A percentile compares a stretch with the other conserved stretches of the same genome.
Conservation (phyloP, 2,888 invertebrate species). For the Aporophyla lueneburgensis region DNA sequence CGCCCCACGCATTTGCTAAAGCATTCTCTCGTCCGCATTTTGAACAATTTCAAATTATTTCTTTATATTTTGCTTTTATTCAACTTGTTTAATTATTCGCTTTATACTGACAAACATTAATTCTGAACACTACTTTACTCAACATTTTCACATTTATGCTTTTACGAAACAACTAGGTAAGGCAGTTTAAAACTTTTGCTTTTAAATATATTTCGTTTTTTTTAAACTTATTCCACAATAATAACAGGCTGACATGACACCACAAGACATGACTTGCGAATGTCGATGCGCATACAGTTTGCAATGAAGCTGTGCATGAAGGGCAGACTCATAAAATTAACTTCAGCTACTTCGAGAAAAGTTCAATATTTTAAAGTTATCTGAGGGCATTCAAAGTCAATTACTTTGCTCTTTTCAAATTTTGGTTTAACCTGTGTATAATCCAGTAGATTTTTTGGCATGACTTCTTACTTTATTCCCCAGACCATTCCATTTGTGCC, state of each 20-base stretch:
- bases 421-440: not conserved
- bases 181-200: slow-evolving; percentile 19
- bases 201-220: slow-evolving; percentile 2
- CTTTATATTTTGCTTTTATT: slow-evolving; percentile 59
- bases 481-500: not conserved
- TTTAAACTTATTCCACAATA: not conserved
- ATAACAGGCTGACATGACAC: not conserved
- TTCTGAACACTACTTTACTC: slow-evolving; percentile 41
- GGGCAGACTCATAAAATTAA: not conserved
- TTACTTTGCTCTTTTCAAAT: not conserved
- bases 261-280: not conserved
- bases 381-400: not conserved
- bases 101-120: slow-evolving; percentile 50
- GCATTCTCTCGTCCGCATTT: slow-evolving; percentile 51
- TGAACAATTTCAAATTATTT: slow-evolving; percentile 61
- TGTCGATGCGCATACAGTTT: not conserved
- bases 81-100: slow-evolving; percentile 49
- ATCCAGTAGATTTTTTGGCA: slow-evolving; percentile 12
- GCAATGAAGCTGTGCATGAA: not conserved
- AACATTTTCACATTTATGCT: slow-evolving; percentile 47
- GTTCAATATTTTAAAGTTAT: not conserved
- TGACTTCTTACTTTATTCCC: slow-evolving; percentile 1
- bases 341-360: not conserved
- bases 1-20: slow-evolving; percentile 18
- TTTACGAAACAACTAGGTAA: slow-evolving; percentile 34